These are phyloP conservation scores for Crotalus viridis DNA, from an alignment of 2,113 vertebrate genomes.

Conservation along the genomic window DNA sequence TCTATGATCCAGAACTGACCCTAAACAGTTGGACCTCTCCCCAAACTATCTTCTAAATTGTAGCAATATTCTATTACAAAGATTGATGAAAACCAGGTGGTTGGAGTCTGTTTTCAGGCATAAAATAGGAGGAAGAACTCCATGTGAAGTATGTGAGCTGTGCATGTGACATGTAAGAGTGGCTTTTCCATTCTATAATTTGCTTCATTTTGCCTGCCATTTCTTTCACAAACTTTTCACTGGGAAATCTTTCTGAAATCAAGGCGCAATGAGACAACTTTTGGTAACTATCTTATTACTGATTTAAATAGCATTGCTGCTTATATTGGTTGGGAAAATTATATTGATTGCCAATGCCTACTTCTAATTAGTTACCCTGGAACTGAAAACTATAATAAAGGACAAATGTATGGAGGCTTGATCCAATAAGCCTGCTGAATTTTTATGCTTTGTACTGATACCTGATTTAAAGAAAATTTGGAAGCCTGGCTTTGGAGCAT, in stretches of 20 bases:
- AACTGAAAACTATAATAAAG: not conserved
- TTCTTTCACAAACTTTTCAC: not conserved
- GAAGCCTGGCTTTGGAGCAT: too few relatives aligned
- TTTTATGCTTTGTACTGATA: not conserved
- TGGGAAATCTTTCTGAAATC: not conserved
- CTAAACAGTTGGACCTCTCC: not conserved
- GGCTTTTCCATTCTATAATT: not conserved
- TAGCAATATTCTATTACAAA: not conserved
- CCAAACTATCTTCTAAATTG: not conserved
- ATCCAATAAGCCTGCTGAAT: not conserved
- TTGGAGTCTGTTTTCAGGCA: not conserved
- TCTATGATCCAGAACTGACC: not conserved
- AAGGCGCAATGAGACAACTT: not conserved
- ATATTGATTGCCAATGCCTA: not conserved
- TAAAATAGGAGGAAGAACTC: not conserved
- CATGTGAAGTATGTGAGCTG: not conserved
- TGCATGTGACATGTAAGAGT: not conserved
- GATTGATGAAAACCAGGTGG: not conserved
- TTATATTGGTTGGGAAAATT: not conserved
- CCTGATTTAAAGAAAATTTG: too few relatives aligned
- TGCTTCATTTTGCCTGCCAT: not conserved
- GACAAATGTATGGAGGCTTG: not conserved
- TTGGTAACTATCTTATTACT: not conserved
- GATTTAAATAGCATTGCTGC: not conserved
- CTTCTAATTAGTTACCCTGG: not conserved